A percentile compares a stretch with the other conserved stretches of the same genome.
Conservation (phyloP, 1,140 invertebrate genomes). For the Bicyclus anynana region DNA sequence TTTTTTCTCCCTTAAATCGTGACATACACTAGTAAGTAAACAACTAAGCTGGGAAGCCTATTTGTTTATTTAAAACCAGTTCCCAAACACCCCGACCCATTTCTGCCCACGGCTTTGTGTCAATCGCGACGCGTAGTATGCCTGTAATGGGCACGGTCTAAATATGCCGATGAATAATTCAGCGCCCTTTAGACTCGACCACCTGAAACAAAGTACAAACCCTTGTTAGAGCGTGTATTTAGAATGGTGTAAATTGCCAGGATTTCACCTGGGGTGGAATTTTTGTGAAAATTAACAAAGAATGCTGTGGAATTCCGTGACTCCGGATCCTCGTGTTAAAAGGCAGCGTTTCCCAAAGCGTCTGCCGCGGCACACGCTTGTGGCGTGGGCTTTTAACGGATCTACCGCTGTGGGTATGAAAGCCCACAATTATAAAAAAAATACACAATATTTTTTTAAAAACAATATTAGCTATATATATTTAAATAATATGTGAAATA, state of each 20-base stretch:
- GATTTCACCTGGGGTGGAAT: neutral
- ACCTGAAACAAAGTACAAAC: constrained; percentile 70
- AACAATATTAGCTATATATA: too few relatives aligned
- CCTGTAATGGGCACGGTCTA: constrained; percentile 25
- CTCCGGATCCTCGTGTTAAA: too few relatives aligned
- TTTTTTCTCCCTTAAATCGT: too few relatives aligned
- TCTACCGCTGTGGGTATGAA: too few relatives aligned
- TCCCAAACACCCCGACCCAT: neutral
- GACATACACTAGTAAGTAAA: too few relatives aligned
- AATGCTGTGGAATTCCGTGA: too few relatives aligned
- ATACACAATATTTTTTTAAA: too few relatives aligned
- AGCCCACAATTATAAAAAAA: too few relatives aligned
- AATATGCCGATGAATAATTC: constrained; percentile 70
- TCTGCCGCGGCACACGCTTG: too few relatives aligned
- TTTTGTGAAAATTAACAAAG: neutral
- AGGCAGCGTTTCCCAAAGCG: too few relatives aligned
- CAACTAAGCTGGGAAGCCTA: neutral
- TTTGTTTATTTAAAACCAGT: neutral
- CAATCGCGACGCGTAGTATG: constrained; percentile 25
- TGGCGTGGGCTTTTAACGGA: too few relatives aligned
- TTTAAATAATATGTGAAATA: too few relatives aligned
- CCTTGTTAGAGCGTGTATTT: constrained; percentile 44
- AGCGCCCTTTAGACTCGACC: constrained; percentile 55
- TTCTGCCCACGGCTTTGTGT: neutral
- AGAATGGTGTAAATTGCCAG: constrained; percentile 16